Percentiles rank a stretch among this genome's conserved stretches.
Conservation (phyloP, 35 echinoderm and acorn worm species). For the Anneissia japonica region DNA sequence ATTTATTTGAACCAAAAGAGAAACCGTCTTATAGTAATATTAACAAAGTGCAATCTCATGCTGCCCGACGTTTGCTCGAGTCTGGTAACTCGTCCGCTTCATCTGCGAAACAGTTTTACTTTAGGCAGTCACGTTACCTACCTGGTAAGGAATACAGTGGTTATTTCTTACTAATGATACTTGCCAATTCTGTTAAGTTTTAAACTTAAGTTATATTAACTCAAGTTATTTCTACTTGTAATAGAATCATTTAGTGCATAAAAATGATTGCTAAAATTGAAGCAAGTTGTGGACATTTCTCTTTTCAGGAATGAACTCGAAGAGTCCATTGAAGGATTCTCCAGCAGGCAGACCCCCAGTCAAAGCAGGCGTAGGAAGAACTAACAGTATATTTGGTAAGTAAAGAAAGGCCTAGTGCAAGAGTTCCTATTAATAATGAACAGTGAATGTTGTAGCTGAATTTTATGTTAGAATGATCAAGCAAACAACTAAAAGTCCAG, state of each 20-base stretch:
- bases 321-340: constrained; percentile 84
- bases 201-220: too few species aligned
- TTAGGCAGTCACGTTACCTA: constrained; percentile 68
- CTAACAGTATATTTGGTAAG: constrained; percentile 39
- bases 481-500: too few species aligned
- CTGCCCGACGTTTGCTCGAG: constrained; percentile 44
- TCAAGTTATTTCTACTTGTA: too few species aligned
- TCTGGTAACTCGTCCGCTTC: constrained; percentile 79
- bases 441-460: too few species aligned
- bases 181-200: too few species aligned
- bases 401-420: background rate
- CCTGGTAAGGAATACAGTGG: too few species aligned
- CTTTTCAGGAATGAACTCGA: constrained; percentile 62
- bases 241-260: too few species aligned
- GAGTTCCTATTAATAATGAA: too few species aligned
- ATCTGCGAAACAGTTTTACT: constrained; percentile 85
- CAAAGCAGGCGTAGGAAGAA: constrained; percentile 28
- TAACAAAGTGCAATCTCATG: constrained; percentile 15
- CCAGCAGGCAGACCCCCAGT: constrained; percentile 42
- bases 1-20: constrained; percentile 63
- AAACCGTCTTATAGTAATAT: constrained; percentile 25
- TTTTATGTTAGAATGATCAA: too few species aligned
- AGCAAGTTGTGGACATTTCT: too few species aligned
- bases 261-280: too few species aligned
- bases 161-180: too few species aligned